Evolutionary conservation across 2,888 invertebrate genomes (phyloP), one percentile per base, ranked within the genome.

Genomic region (Platycnemis pennipes): DNA sequence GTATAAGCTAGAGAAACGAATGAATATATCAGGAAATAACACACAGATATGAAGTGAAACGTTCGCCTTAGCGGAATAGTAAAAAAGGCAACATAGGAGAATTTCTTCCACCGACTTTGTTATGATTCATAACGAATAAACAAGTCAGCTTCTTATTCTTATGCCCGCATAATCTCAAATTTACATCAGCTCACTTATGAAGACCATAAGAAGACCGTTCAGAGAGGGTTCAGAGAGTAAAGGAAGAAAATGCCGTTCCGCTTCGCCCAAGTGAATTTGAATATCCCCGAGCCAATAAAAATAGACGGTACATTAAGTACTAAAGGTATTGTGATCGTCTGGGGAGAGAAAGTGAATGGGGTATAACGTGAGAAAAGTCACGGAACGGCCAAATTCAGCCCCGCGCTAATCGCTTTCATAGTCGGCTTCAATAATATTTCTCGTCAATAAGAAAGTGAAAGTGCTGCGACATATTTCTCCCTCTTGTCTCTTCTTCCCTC

Each of bases 381-480:
- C 77, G 77, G 77, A 77, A 37, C 77, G 37, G 31, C 37, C 77
- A 26, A 37, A 77, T 77, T 77, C 77, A 77, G 77, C 77, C 11
- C 37, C 31, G 77, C 63, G 77, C 77, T 77, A 77, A 77, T 77
- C 77, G 77, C 77, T 77, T 37, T 77, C 77, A 77, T 77, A 77
- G 77, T 77, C 77, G 77, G 77, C 8, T 26, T 77, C 77, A 77
- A 77, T 77, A 77, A 37, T 77, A 77, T 77, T 77, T 77, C 77
- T 37, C 37, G 77, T 13, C 37, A 31, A 77, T 77, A 77, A 37
- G 77, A 77, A 77, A 77, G 77, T 77, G 77, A 77, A 77, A 77
- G 77, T 77, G 77, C 37, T 13, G 77, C 31, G 37, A 5, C 77
- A 37, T 77, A 77, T 77, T 77, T 16, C 63, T 11, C 77, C 26